These are phyloP conservation scores for Eidolon dupreanum DNA, from an alignment of 2,797 vertebrate genomes.

Conservation along the genomic window DNA sequence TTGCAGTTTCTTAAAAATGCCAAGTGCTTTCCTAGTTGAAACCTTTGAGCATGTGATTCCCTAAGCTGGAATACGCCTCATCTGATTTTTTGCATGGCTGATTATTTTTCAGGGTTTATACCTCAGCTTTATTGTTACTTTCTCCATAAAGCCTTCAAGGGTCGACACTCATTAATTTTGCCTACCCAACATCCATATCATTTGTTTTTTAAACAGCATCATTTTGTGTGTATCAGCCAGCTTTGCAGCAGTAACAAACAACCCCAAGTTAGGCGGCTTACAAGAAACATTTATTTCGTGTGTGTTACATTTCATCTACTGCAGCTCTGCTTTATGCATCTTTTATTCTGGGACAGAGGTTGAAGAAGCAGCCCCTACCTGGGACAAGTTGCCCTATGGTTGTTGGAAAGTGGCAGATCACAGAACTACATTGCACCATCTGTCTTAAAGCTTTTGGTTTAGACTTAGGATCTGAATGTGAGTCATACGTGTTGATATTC, in stretches of 20 bases:
- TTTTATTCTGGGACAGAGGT: background rate
- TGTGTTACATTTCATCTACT: background rate
- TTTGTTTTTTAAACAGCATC: background rate
- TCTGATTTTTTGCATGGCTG: background rate
- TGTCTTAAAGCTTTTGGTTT: constrained; percentile 1
- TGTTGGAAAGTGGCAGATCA: background rate
- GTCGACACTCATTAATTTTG: background rate
- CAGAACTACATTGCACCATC: background rate
- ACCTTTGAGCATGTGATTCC: background rate
- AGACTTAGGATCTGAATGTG: background rate
- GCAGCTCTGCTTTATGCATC: background rate
- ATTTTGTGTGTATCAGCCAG: background rate
- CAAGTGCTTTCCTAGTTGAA: background rate
- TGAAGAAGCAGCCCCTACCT: background rate
- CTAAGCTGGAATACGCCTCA: background rate
- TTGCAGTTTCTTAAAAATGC: background rate
- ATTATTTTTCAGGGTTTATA: background rate
- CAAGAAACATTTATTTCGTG: background rate
- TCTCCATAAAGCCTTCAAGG: background rate
- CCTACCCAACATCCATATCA: background rate
- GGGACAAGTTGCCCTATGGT: background rate
- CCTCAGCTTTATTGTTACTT: background rate
- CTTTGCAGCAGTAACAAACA: constrained; percentile 29
- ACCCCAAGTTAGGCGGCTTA: background rate
- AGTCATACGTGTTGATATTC: background rate